Evolutionary conservation across 2,888 invertebrate genomes (phyloP), one percentile per base, ranked within the genome.

Genomic region (Myopa tessellatipennis): DNA sequence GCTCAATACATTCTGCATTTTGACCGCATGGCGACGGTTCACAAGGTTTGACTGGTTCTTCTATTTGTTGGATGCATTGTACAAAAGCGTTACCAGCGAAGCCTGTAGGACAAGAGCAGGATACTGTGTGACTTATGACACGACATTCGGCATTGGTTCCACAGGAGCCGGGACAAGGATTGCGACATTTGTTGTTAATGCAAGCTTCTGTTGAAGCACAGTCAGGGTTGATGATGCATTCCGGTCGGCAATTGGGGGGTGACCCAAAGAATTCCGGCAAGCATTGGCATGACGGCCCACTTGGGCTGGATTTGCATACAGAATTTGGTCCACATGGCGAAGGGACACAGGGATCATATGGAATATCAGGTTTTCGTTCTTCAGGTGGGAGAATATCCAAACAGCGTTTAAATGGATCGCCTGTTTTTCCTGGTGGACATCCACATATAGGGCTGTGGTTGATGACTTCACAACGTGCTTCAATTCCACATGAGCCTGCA

Each of bases 11-110:
- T 90, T 83, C 93, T 3, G 96, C 95, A 87, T 96, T 97, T 1
- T 94, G 90, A 58, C 96, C 97, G 86, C 97, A 97, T 1, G 96
- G 96, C 52, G 95, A 95, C 74, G 96, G 95, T 85, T 95, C 93
- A 86, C 96, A 96, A 0, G 95, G 95, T 84, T 93, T 93, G 6
- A 91, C 87, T 61, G 91, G 90, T 85, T 92, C 88, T 18, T 80
- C 82, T 10, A 79, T 90, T 85, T 92, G 91, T 85, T 91, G 91
- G 75, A 93, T 89, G 85, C 96, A 96, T 85, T 95, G 95, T 58
- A 95, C 92, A 84, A 95, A 95, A 70, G 96, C 95, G 90, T 96
- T 94, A 79, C 96, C 97, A 10, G 93, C 93, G 86, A 91, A 95
- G 82, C 94, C 95, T 52, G 91, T 89, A 40, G 91, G 91, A 85